phyloP scores from a whole-genome alignment of 35 echinoderm and acorn worm genomes.

The Amphiura filiformis region DNA sequence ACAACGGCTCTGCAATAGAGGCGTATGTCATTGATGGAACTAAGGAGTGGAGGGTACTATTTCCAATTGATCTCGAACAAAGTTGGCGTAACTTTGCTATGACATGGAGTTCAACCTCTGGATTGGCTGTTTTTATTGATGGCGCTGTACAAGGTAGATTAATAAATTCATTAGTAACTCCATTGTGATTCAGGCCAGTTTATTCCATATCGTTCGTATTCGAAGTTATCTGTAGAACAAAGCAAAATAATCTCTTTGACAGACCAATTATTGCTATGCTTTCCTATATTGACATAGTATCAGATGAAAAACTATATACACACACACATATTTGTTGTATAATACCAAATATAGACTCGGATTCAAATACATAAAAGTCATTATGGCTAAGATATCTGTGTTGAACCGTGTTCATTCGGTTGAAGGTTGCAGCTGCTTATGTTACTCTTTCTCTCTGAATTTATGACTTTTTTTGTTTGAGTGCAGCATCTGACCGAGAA shows the following conservation, averaged over 20 bases:
- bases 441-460: no score
- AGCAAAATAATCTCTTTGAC: no score
- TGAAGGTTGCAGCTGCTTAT: no score
- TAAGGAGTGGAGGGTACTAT: slow-evolving; percentile 34
- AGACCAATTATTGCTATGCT: neutral
- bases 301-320: neutral
- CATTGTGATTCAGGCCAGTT: neutral
- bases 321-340: neutral
- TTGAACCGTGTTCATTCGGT: no score
- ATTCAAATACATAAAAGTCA: no score
- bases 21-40: slow-evolving; percentile 30
- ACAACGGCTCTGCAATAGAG: slow-evolving; percentile 28
- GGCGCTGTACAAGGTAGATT: slow-evolving; percentile 57
- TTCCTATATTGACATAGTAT: neutral
- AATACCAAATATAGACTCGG: neutral
- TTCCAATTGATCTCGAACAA: slow-evolving; percentile 6
- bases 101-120: slow-evolving; percentile 57
- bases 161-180: neutral
- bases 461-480: no score
- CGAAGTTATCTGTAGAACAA: no score
- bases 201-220: neutral
- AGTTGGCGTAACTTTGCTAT: slow-evolving; percentile 87
- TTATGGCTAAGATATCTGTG: no score
- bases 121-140: slow-evolving; percentile 57
- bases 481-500: slow-evolving; percentile 18